These are phyloP conservation scores for Capra hircus DNA, from an alignment of 2,113 vertebrate genomes.

Conservation along the genomic window DNA sequence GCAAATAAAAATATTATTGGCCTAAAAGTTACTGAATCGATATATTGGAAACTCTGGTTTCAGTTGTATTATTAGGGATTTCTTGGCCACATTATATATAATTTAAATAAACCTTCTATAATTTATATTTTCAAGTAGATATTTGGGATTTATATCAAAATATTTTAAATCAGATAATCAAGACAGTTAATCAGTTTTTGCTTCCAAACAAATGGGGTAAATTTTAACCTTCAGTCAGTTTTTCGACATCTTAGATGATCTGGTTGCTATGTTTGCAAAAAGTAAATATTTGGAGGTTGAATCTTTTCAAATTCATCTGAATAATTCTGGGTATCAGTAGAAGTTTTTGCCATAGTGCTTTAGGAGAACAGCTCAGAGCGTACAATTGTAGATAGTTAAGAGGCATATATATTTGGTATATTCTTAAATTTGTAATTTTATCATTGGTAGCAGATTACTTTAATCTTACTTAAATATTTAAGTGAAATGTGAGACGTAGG, in stretches of 20 bases:
- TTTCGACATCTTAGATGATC: background rate
- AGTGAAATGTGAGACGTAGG: background rate
- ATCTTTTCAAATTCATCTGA: background rate
- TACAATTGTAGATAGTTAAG: background rate
- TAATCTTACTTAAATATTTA: conserved; percentile 30
- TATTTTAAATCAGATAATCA: conserved; percentile 28
- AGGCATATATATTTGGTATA: background rate
- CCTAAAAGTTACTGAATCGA: background rate
- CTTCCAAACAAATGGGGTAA: background rate
- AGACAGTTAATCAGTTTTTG: conserved; percentile 17
- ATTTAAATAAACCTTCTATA: conserved; percentile 17
- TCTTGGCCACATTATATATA: background rate
- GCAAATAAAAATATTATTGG: background rate
- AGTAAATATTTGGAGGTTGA: background rate
- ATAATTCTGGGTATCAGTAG: conserved; percentile 8
- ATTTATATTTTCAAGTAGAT: conserved; percentile 5
- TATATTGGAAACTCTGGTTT: background rate
- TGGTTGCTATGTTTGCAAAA: conserved; percentile 1
- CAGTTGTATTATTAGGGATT: background rate
- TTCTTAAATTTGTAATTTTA: conserved; percentile 3
- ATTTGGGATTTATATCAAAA: conserved; percentile 20
- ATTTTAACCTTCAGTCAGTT: background rate
- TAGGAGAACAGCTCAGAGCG: background rate
- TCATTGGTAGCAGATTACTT: background rate
- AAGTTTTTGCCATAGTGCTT: background rate